Conservation (phyloP, 2,797 vertebrate species). For the Pseudochirops corinnae region DNA sequence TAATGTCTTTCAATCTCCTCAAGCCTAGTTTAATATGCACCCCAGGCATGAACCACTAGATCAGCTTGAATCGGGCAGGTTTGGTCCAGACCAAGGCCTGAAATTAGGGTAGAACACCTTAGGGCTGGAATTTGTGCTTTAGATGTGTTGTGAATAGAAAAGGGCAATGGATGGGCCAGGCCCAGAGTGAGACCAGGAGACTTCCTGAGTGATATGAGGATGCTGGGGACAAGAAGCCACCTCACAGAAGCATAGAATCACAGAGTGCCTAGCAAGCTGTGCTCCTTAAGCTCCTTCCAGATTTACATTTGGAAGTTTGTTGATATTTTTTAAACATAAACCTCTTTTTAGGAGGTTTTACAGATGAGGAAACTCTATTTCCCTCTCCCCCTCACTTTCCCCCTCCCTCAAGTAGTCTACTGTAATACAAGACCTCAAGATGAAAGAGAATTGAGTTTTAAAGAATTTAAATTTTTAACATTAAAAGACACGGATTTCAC, state of each 20-base stretch:
- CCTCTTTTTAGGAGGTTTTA: constrained; percentile 25
- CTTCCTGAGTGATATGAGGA: background rate
- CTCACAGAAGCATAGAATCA: background rate
- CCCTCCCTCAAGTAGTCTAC: constrained; percentile 31
- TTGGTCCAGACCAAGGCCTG: background rate
- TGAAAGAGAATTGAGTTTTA: constrained; percentile 69
- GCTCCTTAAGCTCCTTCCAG: background rate
- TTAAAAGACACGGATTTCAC: background rate
- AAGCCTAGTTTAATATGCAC: background rate
- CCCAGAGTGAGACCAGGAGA: background rate
- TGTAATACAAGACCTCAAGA: constrained; percentile 64
- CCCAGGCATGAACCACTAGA: background rate
- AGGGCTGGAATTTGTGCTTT: background rate
- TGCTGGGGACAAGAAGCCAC: background rate
- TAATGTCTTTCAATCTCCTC: background rate
- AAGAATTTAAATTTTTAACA: background rate
- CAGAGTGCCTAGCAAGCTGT: background rate
- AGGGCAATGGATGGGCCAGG: background rate
- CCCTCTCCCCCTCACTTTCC: background rate
- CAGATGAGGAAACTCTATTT: background rate
- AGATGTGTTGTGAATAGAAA: background rate
- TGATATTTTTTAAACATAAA: constrained; percentile 47
- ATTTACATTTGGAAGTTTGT: background rate
- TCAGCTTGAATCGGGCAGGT: background rate
- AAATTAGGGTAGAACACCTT: background rate